Conservation (phyloP, 2,888 invertebrate genomes). For the Boloria selene region DNA sequence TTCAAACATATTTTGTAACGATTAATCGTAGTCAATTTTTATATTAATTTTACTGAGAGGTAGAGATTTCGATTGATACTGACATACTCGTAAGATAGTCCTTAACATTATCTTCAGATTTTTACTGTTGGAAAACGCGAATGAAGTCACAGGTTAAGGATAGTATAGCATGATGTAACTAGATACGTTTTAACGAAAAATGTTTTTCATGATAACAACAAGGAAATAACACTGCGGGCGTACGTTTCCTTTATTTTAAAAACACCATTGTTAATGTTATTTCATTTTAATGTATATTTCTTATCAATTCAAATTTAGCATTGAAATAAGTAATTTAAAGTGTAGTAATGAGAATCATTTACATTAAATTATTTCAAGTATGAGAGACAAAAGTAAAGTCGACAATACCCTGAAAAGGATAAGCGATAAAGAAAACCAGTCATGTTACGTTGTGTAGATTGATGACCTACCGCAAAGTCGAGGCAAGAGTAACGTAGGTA, state of each 20-base stretch:
- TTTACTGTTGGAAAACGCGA: too few species aligned
- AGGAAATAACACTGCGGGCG: slow-evolving; percentile 19
- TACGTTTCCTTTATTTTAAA: slow-evolving; percentile 9
- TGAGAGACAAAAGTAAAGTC: neutral
- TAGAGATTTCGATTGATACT: too few species aligned
- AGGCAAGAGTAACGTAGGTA: slow-evolving; percentile 60
- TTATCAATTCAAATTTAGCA: slow-evolving; percentile 15
- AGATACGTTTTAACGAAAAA: slow-evolving; percentile 7
- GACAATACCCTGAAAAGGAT: slow-evolving; percentile 38
- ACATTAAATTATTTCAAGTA: slow-evolving; percentile 5
- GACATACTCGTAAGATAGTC: too few species aligned
- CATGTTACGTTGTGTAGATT: slow-evolving; percentile 54
- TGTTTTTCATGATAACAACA: slow-evolving; percentile 3
- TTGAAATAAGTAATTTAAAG: slow-evolving; percentile 12
- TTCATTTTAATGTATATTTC: slow-evolving; percentile 8
- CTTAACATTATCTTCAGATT: too few species aligned
- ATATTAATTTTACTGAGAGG: too few species aligned
- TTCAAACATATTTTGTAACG: too few species aligned
- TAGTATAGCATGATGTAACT: neutral
- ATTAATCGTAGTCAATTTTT: too few species aligned
- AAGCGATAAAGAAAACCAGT: slow-evolving; percentile 46
- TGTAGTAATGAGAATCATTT: slow-evolving; percentile 9
- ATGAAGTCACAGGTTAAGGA: neutral
- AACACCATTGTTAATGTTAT: slow-evolving; percentile 13
- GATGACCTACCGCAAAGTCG: slow-evolving; percentile 62